Evolutionary conservation across 2,888 invertebrate species (phyloP).

Genomic region (Platycnemis pennipes): DNA sequence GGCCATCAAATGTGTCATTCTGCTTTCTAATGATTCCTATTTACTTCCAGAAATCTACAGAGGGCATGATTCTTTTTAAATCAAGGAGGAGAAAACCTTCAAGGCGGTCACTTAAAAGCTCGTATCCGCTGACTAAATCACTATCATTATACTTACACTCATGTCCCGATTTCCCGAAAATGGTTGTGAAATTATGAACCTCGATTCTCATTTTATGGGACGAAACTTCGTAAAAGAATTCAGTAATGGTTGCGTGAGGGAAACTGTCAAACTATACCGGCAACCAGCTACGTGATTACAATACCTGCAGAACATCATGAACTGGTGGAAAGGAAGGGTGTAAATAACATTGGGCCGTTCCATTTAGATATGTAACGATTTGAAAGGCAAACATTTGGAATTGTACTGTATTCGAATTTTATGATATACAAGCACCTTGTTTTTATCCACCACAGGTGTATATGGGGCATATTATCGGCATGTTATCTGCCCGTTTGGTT

Average conservation of each 20-base stretch:
- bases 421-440: no score
- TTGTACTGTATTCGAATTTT: no score
- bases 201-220: background rate
- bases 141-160: background rate
- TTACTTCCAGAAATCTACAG: background rate
- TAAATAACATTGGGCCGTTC: background rate
- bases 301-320: background rate
- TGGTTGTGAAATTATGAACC: background rate
- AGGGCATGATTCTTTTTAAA: background rate
- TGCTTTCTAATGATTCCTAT: background rate
- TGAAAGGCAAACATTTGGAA: no score
- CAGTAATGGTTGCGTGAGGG: background rate
- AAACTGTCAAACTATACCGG: background rate
- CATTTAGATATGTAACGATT: no score
- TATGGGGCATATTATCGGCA: no score
- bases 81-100: background rate
- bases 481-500: no score
- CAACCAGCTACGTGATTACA: background rate
- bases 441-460: no score
- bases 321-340: background rate
- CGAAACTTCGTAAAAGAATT: background rate
- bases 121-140: background rate
- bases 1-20: no score
- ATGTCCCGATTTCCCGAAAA: background rate
- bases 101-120: background rate